Evolutionary conservation across 2,797 vertebrate genomes (phyloP).

Genomic region (Characodon lateralis): DNA sequence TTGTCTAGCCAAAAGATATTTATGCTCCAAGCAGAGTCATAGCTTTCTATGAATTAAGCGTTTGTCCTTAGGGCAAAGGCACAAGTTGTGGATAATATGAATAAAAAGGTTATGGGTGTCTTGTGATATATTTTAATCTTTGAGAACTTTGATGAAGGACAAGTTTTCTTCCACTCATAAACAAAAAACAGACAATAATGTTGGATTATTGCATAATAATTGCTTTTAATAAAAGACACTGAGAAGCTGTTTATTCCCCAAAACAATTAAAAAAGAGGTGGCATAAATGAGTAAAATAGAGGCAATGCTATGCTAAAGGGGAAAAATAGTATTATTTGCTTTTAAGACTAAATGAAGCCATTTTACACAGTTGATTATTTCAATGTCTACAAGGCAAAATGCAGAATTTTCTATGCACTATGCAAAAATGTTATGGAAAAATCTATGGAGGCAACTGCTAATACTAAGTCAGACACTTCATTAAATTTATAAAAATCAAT

Average conservation of each 20-base stretch:
- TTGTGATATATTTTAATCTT: conserved; percentile 43
- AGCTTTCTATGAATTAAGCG: conserved; percentile 46
- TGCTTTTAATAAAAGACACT: conserved; percentile 7
- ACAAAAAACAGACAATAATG: background rate
- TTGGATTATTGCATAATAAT: conserved; percentile 17
- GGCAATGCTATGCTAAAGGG: background rate
- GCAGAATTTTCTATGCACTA: conserved; percentile 39
- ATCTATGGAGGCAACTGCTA: background rate
- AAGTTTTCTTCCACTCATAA: background rate
- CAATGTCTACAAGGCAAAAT: conserved; percentile 36
- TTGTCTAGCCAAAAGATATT: conserved; percentile 45
- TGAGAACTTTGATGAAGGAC: conserved; percentile 31
- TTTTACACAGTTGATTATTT: conserved; percentile 14
- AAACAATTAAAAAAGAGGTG: background rate
- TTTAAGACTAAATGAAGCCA: background rate
- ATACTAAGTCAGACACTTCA: background rate
- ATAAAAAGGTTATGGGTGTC: conserved; percentile 46
- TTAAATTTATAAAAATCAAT: background rate
- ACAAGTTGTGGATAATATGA: conserved; percentile 26
- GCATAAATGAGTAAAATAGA: background rate
- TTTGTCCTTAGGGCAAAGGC: conserved; percentile 45
- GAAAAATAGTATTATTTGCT: background rate
- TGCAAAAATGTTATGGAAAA: conserved; percentile 3
- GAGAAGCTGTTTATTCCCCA: background rate
- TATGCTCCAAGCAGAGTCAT: conserved; percentile 40